Percentiles rank a stretch among this genome's conserved stretches.
These are phyloP conservation scores for Chrysochloris asiatica DNA, from an alignment of 2,113 vertebrate genomes.

Conservation along the genomic window DNA sequence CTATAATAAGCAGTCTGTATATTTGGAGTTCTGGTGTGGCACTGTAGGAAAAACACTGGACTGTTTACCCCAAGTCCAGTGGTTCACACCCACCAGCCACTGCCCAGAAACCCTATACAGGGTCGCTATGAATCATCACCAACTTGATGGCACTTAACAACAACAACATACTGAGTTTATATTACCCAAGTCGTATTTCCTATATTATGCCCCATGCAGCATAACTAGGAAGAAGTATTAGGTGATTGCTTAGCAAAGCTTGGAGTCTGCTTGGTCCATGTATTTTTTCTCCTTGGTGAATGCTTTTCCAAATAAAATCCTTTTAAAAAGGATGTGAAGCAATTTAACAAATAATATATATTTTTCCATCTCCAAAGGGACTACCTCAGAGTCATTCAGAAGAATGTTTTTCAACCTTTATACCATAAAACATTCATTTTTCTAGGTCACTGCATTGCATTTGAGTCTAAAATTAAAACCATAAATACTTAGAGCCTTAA, in stretches of 20 bases:
- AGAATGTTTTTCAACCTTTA: slow-evolving; percentile 60
- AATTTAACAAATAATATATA: no score
- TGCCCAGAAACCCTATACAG: no score
- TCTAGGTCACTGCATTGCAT: slow-evolving; percentile 51
- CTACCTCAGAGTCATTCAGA: slow-evolving; percentile 29
- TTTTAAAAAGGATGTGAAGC: neutral
- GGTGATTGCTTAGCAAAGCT: neutral
- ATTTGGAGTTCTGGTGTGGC: no score
- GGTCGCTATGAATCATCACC: no score
- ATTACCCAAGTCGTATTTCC: slow-evolving; percentile 23
- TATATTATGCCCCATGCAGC: neutral
- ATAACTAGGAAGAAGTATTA: slow-evolving; percentile 47
- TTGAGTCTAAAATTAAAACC: slow-evolving; percentile 58
- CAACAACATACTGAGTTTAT: slow-evolving; percentile 48
- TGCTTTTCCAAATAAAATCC: slow-evolving; percentile 29
- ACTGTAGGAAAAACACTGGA: no score
- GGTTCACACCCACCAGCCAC: no score
- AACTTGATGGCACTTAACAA: no score
- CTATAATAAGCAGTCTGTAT: neutral
- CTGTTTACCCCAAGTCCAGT: no score
- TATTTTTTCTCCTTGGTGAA: neutral
- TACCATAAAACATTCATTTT: slow-evolving; percentile 5
- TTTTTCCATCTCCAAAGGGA: slow-evolving; percentile 43
- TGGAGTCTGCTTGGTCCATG: neutral
- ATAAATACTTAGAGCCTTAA: slow-evolving; percentile 50